A percentile compares a stretch with the other conserved stretches of the same genome.
Conservation (phyloP, 2,888 invertebrate species). For the Andrena chrysosceles region DNA sequence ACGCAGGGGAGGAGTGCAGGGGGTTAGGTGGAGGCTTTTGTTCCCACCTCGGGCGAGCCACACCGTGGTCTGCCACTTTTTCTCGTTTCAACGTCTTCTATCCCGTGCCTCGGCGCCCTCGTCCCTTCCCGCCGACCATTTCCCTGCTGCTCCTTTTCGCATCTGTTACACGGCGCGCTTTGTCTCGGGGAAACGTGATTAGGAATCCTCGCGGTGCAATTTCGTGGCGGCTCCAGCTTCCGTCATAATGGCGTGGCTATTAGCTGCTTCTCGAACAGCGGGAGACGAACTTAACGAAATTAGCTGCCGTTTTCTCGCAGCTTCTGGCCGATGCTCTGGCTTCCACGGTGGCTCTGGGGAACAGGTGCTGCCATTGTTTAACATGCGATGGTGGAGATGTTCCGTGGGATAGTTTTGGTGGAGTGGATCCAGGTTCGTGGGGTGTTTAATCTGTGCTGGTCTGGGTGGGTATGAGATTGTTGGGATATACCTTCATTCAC, state of each 20-base stretch:
- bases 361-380: conserved; percentile 13
- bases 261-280: conserved; percentile 70
- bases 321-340: background rate
- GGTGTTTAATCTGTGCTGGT: too few species aligned
- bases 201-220: conserved; percentile 73
- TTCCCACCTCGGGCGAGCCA: conserved; percentile 68
- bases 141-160: conserved; percentile 42
- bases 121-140: conserved; percentile 1
- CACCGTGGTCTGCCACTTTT: conserved; percentile 64
- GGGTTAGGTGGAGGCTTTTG: conserved; percentile 76
- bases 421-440: too few species aligned
- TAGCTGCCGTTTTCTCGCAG: conserved; percentile 40
- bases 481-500: too few species aligned
- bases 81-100: conserved; percentile 55
- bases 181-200: conserved; percentile 71
- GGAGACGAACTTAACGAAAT: conserved; percentile 71
- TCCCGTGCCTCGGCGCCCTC: conserved; percentile 48
- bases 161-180: conserved; percentile 48
- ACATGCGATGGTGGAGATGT: too few species aligned
- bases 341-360: conserved; percentile 13
- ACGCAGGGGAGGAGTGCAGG: conserved; percentile 48
- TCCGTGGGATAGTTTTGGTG: too few species aligned
- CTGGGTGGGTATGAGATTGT: too few species aligned
- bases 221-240: conserved; percentile 70
- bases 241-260: conserved; percentile 74